phyloP scores from a whole-genome alignment of 1,140 invertebrate species.

The Lepidostoma basale region DNA sequence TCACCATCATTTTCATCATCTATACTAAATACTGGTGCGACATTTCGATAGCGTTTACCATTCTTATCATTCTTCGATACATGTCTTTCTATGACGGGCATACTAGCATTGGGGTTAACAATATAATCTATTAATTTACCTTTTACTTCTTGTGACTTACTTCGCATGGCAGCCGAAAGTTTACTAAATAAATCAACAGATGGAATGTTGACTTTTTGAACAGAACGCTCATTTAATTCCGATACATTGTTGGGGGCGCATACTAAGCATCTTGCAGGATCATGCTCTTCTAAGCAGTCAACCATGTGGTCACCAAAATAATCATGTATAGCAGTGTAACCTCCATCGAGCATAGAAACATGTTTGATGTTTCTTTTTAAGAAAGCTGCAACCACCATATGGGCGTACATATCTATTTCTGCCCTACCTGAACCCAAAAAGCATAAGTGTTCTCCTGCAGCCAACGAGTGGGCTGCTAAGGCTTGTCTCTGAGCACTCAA shows the following conservation, averaged over 20 bases:
- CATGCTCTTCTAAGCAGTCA: constrained; percentile 82
- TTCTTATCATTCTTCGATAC: constrained; percentile 80
- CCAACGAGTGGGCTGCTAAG: constrained; percentile 83
- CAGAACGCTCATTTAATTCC: constrained; percentile 52
- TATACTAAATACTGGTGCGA: constrained; percentile 93
- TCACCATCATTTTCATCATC: constrained; percentile 86
- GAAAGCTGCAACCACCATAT: constrained; percentile 98
- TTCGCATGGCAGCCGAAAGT: constrained; percentile 80
- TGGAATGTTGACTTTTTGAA: constrained; percentile 53
- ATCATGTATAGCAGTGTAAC: constrained; percentile 89
- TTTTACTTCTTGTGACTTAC: constrained; percentile 91
- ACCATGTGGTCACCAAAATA: constrained; percentile 81
- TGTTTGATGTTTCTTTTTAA: constrained; percentile 92
- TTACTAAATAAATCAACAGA: constrained; percentile 76
- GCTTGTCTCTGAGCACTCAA: constrained; percentile 89
- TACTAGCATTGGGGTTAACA: constrained; percentile 77
- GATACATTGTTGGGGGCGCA: constrained; percentile 69
- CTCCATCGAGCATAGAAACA: constrained; percentile 90
- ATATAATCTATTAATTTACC: constrained; percentile 94
- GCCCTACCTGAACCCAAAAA: constrained; percentile 95
- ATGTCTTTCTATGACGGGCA: constrained; percentile 70
- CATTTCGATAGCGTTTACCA: constrained; percentile 88
- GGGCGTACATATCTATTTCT: constrained; percentile 95
- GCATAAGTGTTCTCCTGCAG: constrained; percentile 95
- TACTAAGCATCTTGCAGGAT: constrained; percentile 77